A percentile compares a stretch with the other conserved stretches of the same genome.
Evolutionary conservation across 2,113 vertebrate species (phyloP).

Genomic region (Chrysochloris asiatica): DNA sequence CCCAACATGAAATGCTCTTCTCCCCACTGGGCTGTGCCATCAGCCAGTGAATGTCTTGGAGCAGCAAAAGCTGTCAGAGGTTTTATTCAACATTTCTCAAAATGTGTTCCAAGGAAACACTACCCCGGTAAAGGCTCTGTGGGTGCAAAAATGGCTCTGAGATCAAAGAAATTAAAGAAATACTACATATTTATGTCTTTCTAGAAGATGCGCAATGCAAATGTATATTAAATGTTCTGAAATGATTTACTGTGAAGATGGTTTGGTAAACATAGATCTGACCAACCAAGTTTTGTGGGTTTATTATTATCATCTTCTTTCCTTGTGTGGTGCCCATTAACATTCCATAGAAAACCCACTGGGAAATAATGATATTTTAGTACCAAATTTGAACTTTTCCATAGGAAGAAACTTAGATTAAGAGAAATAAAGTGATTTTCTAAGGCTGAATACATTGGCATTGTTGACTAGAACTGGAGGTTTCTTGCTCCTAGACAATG

Average conservation of each 20-base stretch:
- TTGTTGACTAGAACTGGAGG: neutral
- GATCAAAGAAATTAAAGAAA: constrained; percentile 29
- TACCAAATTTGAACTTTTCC: neutral
- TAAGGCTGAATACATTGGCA: neutral
- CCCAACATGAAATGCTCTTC: neutral
- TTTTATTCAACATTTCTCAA: neutral
- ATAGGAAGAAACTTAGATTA: neutral
- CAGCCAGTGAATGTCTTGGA: neutral
- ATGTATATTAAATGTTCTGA: neutral
- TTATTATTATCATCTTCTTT: no score
- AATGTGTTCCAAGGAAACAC: neutral
- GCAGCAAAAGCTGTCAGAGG: neutral
- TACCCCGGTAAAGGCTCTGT: no score
- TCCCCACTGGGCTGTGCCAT: neutral
- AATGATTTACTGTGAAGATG: neutral
- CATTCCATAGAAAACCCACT: neutral
- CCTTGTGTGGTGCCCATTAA: neutral
- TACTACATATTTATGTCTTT: neutral
- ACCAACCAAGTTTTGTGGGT: neutral
- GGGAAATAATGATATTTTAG: neutral
- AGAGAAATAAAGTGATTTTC: neutral
- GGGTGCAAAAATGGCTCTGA: neutral
- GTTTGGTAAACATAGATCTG: neutral
- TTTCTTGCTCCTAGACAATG: neutral
- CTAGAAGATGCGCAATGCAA: neutral